phyloP scores from a whole-genome alignment of 2,113 vertebrate species.

The Microtus pennsylvanicus region DNA sequence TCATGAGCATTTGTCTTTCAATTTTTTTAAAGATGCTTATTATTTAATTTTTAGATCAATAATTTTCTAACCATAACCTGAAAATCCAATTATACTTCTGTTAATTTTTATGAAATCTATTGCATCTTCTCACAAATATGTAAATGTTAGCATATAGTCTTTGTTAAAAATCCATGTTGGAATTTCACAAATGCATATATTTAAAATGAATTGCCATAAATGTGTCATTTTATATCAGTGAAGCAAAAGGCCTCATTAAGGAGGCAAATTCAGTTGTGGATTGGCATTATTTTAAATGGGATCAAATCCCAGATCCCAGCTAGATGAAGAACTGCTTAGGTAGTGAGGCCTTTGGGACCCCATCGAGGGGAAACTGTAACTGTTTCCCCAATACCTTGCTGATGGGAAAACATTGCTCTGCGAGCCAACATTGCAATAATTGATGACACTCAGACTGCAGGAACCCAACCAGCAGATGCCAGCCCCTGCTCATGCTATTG shows the following conservation, averaged over 20 bases:
- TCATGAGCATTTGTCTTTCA: neutral
- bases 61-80: constrained; percentile 13
- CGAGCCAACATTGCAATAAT: neutral
- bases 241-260: neutral
- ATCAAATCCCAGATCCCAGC: neutral
- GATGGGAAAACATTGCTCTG: neutral
- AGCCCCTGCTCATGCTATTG: neutral
- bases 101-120: neutral
- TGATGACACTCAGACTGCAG: neutral
- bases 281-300: neutral
- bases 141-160: neutral
- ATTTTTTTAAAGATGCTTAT: neutral
- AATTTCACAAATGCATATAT: constrained; percentile 2
- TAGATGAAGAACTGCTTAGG: neutral
- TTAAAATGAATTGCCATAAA: neutral
- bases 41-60: neutral
- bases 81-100: neutral
- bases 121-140: neutral
- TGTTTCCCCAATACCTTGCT: neutral
- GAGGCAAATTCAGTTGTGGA: neutral
- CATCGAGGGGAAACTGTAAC: neutral
- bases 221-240: neutral
- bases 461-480: neutral
- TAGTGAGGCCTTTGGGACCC: neutral
- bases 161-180: neutral